A percentile compares a stretch with the other conserved stretches of the same genome.
These are phyloP conservation scores for Parnassius orleans DNA, from an alignment of 2,888 invertebrate species.

Conservation along the genomic window DNA sequence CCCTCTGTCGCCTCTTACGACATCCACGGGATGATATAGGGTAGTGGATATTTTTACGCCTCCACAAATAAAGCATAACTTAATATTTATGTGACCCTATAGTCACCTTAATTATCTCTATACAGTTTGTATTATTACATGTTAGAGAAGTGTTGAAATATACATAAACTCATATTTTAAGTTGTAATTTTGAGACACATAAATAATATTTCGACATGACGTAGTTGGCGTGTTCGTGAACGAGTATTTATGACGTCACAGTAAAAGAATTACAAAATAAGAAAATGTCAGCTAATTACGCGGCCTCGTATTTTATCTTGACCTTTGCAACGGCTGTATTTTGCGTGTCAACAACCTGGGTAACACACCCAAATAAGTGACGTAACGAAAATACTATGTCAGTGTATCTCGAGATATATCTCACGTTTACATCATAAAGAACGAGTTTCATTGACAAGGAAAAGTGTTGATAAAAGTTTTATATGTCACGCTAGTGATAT, in stretches of 20 bases:
- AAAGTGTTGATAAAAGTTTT: slow-evolving; percentile 13
- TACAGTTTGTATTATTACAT: too few relatives aligned
- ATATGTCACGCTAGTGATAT: slow-evolving; percentile 9
- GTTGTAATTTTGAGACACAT: background rate
- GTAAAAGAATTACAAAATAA: slow-evolving; percentile 34
- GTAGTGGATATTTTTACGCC: too few relatives aligned
- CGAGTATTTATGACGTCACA: slow-evolving; percentile 17
- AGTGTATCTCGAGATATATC: slow-evolving; percentile 17
- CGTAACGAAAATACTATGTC: slow-evolving; percentile 34
- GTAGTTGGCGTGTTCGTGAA: background rate
- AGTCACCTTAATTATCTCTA: too few relatives aligned
- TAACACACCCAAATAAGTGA: slow-evolving; percentile 41
- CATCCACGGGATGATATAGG: too few relatives aligned
- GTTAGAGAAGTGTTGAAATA: too few relatives aligned
- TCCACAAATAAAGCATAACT: too few relatives aligned
- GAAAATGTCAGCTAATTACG: slow-evolving; percentile 47
- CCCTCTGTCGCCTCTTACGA: too few relatives aligned
- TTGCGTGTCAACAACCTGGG: slow-evolving; percentile 56
- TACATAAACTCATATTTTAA: too few relatives aligned
- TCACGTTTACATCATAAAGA: slow-evolving; percentile 21
- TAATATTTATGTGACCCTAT: too few relatives aligned
- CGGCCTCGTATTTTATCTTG: slow-evolving; percentile 46
- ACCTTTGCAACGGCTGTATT: slow-evolving; percentile 49
- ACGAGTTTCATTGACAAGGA: slow-evolving; percentile 26
- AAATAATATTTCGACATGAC: slow-evolving; percentile 3